Evolutionary conservation across 37 sponge, comb jelly and placozoan species (phyloP).

Genomic region (Bolinopsis microptera): DNA sequence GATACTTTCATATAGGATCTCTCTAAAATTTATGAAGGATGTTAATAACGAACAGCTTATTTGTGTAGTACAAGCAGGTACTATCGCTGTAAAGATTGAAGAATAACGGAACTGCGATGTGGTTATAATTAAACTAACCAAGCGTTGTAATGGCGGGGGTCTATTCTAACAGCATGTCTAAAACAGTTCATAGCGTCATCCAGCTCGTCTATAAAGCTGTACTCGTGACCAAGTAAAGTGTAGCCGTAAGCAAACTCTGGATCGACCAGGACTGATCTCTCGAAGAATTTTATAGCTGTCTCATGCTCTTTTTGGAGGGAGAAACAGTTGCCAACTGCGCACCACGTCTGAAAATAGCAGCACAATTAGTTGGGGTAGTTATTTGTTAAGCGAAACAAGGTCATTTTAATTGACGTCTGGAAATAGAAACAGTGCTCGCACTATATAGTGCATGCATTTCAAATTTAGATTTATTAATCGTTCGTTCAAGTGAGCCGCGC

Average conservation of each 20-base stretch:
- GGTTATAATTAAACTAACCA: slow-evolving; percentile 74
- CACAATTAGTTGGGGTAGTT: no score
- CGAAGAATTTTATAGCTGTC: slow-evolving; percentile 83
- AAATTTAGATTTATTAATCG: no score
- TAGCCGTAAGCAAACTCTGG: slow-evolving; percentile 80
- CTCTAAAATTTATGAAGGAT: no score
- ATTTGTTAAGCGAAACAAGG: not conserved
- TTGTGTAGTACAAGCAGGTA: no score
- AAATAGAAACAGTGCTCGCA: no score
- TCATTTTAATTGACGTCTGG: not conserved
- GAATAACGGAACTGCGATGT: no score
- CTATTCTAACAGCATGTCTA: slow-evolving; percentile 71
- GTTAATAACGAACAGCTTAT: no score
- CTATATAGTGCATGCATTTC: no score
- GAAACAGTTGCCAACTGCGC: slow-evolving; percentile 83
- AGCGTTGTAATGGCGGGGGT: slow-evolving; percentile 87
- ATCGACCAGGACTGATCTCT: slow-evolving; percentile 75
- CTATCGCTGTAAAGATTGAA: no score
- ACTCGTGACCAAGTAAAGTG: slow-evolving; percentile 87
- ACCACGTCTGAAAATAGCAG: slow-evolving; percentile 70
- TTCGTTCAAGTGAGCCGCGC: not conserved
- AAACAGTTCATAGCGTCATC: slow-evolving; percentile 78
- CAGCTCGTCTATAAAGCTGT: slow-evolving; percentile 74
- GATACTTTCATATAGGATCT: not conserved
- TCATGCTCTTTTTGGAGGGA: slow-evolving; percentile 81